Percentiles rank a stretch among this genome's conserved stretches.
phyloP scores from a whole-genome alignment of 2,113 vertebrate species.

The Melanocharis versteri region DNA sequence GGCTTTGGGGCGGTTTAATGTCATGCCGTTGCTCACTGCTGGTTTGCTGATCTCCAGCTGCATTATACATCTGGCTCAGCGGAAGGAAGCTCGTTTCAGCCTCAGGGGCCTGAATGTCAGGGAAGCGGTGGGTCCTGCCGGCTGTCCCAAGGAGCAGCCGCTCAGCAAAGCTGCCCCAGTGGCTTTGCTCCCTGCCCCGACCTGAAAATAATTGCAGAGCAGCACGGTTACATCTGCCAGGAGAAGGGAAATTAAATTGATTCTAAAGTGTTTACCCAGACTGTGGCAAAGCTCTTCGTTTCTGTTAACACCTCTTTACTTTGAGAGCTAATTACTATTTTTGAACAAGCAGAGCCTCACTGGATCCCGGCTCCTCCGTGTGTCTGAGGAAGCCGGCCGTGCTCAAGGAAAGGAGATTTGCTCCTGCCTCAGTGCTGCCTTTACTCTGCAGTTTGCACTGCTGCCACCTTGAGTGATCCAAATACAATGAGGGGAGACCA shows the following conservation, averaged over 20 bases:
- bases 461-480: not conserved
- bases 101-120: not conserved
- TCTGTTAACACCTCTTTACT: slow-evolving; percentile 43
- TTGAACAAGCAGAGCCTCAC: not conserved
- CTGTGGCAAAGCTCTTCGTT: not conserved
- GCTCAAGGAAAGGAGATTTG: not conserved
- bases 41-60: not conserved
- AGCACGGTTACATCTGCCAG: not conserved
- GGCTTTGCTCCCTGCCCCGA: not conserved
- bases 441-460: not conserved
- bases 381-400: accelerated
- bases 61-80: not conserved
- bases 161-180: accelerated
- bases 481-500: not conserved
- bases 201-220: not conserved
- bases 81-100: not conserved
- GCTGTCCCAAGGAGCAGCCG: not conserved
- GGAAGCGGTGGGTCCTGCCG: not conserved
- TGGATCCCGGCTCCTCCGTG: accelerated
- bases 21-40: not conserved
- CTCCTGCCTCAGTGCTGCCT: not conserved
- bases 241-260: slow-evolving; percentile 25
- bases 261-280: slow-evolving; percentile 26
- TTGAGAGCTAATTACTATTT: slow-evolving; percentile 28
- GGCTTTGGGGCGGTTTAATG: not conserved